Conservation (phyloP, 2,888 invertebrate species). For the Drosophila subquinaria region DNA sequence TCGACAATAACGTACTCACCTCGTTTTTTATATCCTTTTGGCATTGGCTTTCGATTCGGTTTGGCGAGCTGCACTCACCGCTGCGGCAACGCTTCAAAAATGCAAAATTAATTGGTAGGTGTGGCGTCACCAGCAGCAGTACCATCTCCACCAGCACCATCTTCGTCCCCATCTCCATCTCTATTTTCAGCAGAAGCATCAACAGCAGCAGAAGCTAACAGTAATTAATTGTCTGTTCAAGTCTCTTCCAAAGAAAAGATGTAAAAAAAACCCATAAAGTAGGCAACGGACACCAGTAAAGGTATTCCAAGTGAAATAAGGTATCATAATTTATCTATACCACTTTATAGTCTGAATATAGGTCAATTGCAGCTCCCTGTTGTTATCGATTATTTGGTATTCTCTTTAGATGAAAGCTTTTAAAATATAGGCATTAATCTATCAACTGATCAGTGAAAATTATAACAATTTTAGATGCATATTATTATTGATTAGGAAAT, state of each 20-base stretch:
- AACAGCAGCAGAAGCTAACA: slow-evolving; percentile 62
- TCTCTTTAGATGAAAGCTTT: not conserved
- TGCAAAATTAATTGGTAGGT: slow-evolving; percentile 77
- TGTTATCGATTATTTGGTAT: slow-evolving; percentile 5
- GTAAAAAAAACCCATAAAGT: slow-evolving; percentile 13
- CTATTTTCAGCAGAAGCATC: slow-evolving; percentile 6
- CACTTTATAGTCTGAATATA: slow-evolving; percentile 7
- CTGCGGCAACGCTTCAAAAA: slow-evolving; percentile 46
- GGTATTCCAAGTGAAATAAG: slow-evolving; percentile 1
- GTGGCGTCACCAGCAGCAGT: slow-evolving; percentile 68
- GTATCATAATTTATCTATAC: slow-evolving; percentile 6
- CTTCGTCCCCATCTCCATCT: not conserved
- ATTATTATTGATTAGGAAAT: not conserved
- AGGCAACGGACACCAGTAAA: slow-evolving; percentile 7
- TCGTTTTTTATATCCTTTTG: slow-evolving; percentile 9
- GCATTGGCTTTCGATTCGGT: slow-evolving; percentile 24
- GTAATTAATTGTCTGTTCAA: slow-evolving; percentile 76
- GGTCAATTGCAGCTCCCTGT: slow-evolving; percentile 9
- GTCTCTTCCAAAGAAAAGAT: slow-evolving; percentile 38
- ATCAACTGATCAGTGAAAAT: not conserved
- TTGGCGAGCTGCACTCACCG: slow-evolving; percentile 52
- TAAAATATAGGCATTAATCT: not conserved
- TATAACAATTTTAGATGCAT: not conserved
- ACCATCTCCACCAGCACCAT: slow-evolving; percentile 18
- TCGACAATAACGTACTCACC: not conserved